Base-by-base conservation (phyloP, 2,888 invertebrate genomes). In the Mechanitis mazaeus region DNA sequence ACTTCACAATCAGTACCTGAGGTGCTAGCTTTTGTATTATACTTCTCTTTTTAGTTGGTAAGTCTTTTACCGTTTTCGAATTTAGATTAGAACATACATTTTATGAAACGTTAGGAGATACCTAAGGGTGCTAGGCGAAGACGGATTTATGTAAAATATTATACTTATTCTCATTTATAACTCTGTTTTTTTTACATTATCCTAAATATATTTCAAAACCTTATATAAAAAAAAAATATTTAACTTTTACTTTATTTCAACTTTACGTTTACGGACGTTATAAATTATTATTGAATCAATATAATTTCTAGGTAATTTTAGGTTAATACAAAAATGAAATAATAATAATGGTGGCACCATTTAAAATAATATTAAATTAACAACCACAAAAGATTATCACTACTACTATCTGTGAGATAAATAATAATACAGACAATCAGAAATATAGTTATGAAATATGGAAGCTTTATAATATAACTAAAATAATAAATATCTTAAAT, bases 81-180 rank as follows among this genome's bases (percentile, higher is more conserved):
- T 72, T 75, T 75, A 69, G 69, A 69, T 59, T 69, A 64, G 72
- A 72, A 72, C 71, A 74, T 85, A 84, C 85, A 85, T 83, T 83
- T 87, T 88, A 83, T 88, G 88, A 87, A 90, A 88, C 85, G 85
- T 85, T 82, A 77, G 75, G 79, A 68, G 68, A 75, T 75, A 82
- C 79, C 80, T 83, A 73, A 74, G 79, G 81, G 81, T 83, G 81
- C 74, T 81, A 81, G 76, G 77, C 73, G 76, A 74, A 75, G 75
- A 78, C 76, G 83, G 78, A 84, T 80, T 77, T 82, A 79, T 77
- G 79, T 81, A 81, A 83, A 20, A 20, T 20, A 20, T 20, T 85
- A 83, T 80, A 81, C 75, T 79, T 80, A 80, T 78, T 87, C 80
- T 85, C 81, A 79, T 68, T 73, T 62, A 61, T 58, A 38, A 38